Evolutionary conservation across 2,888 invertebrate species (phyloP).

Genomic region (Phengaris alcon): DNA sequence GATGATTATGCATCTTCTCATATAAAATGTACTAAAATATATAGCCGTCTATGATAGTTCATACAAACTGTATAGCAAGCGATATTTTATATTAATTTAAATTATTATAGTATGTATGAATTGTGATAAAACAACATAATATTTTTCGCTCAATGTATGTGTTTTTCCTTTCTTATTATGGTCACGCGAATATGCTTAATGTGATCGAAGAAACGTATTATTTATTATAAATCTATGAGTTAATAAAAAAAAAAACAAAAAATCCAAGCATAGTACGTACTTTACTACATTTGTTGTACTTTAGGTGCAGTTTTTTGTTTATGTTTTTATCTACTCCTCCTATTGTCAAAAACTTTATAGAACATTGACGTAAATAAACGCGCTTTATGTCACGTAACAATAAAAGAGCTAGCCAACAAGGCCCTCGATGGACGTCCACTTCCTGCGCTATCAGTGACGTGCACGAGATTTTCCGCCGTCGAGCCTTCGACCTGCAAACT

Average conservation of each 20-base stretch:
- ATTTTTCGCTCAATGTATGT: not conserved
- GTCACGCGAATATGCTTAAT: too few species aligned
- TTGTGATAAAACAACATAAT: not conserved
- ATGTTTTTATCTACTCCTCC: not conserved
- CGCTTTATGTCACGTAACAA: constrained; percentile 1
- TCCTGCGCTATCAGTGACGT: constrained; percentile 42
- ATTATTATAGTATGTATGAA: too few species aligned
- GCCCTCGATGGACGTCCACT: not conserved
- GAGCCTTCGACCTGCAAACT: constrained; percentile 72
- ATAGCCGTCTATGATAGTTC: too few species aligned
- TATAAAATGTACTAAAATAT: not conserved
- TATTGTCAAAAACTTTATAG: not conserved
- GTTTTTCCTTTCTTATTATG: not conserved
- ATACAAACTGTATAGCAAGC: too few species aligned
- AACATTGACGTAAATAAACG: not conserved
- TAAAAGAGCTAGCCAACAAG: not conserved
- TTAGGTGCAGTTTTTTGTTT: not conserved
- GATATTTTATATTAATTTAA: too few species aligned
- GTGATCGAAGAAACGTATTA: too few species aligned
- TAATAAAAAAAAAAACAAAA: too few species aligned
- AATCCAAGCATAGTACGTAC: too few species aligned
- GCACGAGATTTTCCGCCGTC: constrained; percentile 67
- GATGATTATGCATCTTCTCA: not conserved
- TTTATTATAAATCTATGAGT: too few species aligned
- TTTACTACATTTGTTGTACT: not conserved